Conservation (phyloP, 2,888 invertebrate genomes). For the Chironomus riparius region DNA sequence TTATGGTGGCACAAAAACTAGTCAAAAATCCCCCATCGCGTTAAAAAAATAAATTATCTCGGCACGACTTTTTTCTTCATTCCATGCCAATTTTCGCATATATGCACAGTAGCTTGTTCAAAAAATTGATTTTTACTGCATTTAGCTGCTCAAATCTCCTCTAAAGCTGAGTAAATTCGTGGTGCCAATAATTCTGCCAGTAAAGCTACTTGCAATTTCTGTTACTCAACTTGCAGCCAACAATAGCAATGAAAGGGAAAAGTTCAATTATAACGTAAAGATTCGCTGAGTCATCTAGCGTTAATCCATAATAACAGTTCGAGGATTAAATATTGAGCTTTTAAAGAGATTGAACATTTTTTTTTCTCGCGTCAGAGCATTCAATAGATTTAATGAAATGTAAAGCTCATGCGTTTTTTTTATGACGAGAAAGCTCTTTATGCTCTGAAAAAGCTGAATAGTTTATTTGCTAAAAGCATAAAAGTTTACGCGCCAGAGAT, state of each 20-base stretch:
- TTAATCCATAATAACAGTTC: too few species aligned
- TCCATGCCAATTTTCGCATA: neutral
- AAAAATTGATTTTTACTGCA: slow-evolving; percentile 3
- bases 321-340: too few species aligned
- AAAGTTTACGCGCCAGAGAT: too few species aligned
- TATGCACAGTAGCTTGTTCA: neutral
- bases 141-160: neutral
- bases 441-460: too few species aligned
- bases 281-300: too few species aligned
- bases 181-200: slow-evolving; percentile 4
- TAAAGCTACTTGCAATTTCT: neutral
- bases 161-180: neutral
- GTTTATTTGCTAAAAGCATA: too few species aligned
- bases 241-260: neutral
- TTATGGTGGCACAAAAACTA: neutral
- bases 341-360: neutral
- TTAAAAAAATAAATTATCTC: neutral
- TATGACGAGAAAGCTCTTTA: too few species aligned
- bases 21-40: neutral
- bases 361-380: too few species aligned
- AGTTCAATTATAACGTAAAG: neutral
- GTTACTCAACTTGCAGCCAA: too few species aligned
- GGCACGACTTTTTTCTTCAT: neutral
- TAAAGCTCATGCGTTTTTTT: too few species aligned
- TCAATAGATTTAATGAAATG: too few species aligned